Base-by-base conservation (phyloP, 2,113 vertebrate species). In the Struthio camelus region DNA sequence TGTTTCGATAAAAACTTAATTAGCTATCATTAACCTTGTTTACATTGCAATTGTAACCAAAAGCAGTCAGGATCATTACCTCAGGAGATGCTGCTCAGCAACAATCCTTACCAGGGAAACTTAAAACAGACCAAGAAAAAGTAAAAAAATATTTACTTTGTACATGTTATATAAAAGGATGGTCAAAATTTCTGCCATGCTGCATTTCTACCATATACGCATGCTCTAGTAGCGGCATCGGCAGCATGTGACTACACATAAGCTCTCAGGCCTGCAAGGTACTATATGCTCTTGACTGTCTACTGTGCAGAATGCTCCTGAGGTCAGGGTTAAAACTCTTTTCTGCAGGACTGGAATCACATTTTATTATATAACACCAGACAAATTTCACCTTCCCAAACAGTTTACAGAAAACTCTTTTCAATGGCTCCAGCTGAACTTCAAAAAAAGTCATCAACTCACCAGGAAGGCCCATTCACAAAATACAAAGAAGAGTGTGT, bases 401-500 rank as follows among this genome's bases (percentile, higher is more conserved):
- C 67, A 80, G 50, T 54, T 80, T 69, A 88, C 12, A 96, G 64
- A 85, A 96, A 93, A 56, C 38, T 65, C 64, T 90, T 72, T 75
- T 81, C 75, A 86, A 50, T n/a, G 20, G 64, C 77, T 91, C 84
- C 77, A 94, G 95, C 50, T 69, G 58, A 96, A 97, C 90, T 93
- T 91, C 78, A 97, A 94, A 88, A 87, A 95, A 94, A 94, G 84
- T 44, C 51, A 42, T 23, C 40, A 38, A 38, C 78, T 80, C 80
- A 80, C 94, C 87, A 94, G 67, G 78, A 92, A 96, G 44, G 30
- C 80, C 89, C 69, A 80, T 48, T 87, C 61, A 95, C 75, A 83
- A 80, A 95, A 90, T 46, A 97, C 96, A 97, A 97, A 97, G 97
- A 80, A 13, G 71, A 90, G 27, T 66, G 92, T 96, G 92, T 96